phyloP scores from a whole-genome alignment of 2,113 vertebrate genomes.

The Electrona antarctica region DNA sequence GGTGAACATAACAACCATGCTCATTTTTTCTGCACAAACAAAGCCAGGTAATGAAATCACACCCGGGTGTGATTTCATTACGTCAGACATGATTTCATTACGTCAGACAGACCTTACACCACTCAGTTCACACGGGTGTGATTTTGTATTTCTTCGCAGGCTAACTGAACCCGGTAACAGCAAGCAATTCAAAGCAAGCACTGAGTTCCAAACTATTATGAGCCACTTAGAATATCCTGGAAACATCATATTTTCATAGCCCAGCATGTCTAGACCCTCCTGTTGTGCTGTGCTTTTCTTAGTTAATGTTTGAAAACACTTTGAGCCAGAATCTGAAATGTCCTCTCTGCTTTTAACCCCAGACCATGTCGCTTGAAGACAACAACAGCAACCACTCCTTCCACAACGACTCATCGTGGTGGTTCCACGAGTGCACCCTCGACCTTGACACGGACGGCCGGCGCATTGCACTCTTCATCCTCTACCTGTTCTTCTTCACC shows the following conservation, averaged over 20 bases:
- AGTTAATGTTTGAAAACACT: conserved; percentile 6
- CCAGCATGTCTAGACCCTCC: conserved; percentile 3
- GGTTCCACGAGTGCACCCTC: conserved; percentile 78
- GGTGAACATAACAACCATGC: too few species aligned
- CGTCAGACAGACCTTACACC: too few species aligned
- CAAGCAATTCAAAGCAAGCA: background rate
- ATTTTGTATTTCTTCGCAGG: too few species aligned
- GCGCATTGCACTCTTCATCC: conserved; percentile 84
- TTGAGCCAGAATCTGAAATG: conserved; percentile 27
- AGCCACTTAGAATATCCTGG: too few species aligned
- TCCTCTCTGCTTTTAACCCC: conserved; percentile 37
- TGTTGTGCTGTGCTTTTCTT: conserved; percentile 7
- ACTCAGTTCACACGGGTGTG: too few species aligned
- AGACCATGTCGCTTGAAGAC: conserved; percentile 54
- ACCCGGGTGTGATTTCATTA: too few species aligned
- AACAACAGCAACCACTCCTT: conserved; percentile 77
- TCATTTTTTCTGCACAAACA: too few species aligned
- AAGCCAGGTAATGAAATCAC: too few species aligned
- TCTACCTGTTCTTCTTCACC: conserved; percentile 88
- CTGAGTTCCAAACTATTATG: too few species aligned
- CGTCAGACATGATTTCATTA: too few species aligned
- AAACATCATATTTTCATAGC: too few species aligned
- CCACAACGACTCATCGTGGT: conserved; percentile 76
- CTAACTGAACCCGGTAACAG: too few species aligned
- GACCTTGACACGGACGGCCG: conserved; percentile 75